These are phyloP conservation scores for Rotaria magnacalcarata DNA, from an alignment of 2,888 invertebrate genomes.

Conservation along the genomic window DNA sequence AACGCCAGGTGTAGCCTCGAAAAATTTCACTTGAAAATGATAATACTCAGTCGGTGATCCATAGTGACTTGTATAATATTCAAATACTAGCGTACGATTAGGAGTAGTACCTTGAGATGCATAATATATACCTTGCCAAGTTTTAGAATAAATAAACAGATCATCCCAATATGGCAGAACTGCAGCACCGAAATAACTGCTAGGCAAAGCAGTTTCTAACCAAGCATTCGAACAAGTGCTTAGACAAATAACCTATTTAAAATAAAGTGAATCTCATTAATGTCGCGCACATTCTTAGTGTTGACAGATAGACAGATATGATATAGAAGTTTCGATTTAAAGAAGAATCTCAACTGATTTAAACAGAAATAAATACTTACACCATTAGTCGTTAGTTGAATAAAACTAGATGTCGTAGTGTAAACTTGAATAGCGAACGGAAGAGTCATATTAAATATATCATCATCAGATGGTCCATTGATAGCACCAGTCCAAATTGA, in stretches of 20 bases:
- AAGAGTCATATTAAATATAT: background rate
- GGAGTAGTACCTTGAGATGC: background rate
- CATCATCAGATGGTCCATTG: background rate
- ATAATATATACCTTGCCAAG: conserved; percentile 2
- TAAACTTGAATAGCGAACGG: background rate
- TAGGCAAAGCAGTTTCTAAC: background rate
- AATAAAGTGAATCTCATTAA: background rate
- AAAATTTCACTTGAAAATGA: background rate
- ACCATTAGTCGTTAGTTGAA: background rate
- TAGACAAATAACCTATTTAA: background rate
- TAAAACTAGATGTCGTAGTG: background rate
- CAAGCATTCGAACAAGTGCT: background rate
- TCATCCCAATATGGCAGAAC: background rate
- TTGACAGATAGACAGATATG: too few relatives aligned
- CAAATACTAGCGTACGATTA: background rate
- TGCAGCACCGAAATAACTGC: background rate
- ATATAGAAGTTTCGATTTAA: too few relatives aligned
- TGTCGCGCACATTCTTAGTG: too few relatives aligned
- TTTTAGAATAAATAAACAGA: background rate
- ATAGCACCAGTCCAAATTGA: background rate
- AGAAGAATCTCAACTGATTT: background rate
- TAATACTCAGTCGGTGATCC: background rate
- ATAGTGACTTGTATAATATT: background rate
- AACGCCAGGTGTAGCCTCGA: background rate
- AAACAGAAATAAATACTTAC: background rate